A percentile compares a stretch with the other conserved stretches of the same genome.
phyloP scores from a whole-genome alignment of 2,888 invertebrate genomes.

The Dioctria rufipes region DNA sequence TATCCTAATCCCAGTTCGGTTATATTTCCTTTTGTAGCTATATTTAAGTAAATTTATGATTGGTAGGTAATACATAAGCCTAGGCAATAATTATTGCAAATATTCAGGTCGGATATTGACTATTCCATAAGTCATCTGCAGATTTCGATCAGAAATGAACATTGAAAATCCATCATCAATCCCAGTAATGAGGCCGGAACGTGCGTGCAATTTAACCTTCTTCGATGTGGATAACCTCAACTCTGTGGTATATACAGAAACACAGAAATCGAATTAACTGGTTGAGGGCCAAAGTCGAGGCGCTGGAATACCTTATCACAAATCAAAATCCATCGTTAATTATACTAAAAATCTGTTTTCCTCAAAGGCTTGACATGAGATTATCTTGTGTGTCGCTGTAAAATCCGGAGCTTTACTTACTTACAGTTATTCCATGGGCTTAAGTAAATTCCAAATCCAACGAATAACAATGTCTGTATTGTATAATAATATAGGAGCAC shows the following conservation, averaged over 20 bases:
- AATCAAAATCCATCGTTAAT: slow-evolving; percentile 32
- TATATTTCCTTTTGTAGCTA: slow-evolving; percentile 1
- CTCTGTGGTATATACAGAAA: background rate
- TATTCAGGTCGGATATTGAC: slow-evolving; percentile 49
- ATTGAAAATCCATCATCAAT: slow-evolving; percentile 27
- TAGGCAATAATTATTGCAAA: slow-evolving; percentile 17
- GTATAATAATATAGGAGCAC: background rate
- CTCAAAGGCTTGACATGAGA: slow-evolving; percentile 40
- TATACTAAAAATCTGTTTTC: slow-evolving; percentile 18
- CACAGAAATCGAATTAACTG: background rate
- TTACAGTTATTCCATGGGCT: background rate
- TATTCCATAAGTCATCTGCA: slow-evolving; percentile 44
- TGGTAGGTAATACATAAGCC: slow-evolving; percentile 21
- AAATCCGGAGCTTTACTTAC: slow-evolving; percentile 1
- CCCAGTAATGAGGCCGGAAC: slow-evolving; percentile 10
- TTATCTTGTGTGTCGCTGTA: slow-evolving; percentile 46
- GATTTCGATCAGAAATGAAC: slow-evolving; percentile 36
- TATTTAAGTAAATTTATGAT: slow-evolving; percentile 32
- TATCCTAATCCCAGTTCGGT: background rate
- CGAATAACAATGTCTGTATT: background rate
- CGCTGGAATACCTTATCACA: background rate
- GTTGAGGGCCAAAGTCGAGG: background rate
- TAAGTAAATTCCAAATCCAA: slow-evolving; percentile 28
- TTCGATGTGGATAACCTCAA: background rate
- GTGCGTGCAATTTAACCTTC: slow-evolving; percentile 30